Base-by-base conservation (phyloP, 2,113 vertebrate species). In the Tenrec ecaudatus region DNA sequence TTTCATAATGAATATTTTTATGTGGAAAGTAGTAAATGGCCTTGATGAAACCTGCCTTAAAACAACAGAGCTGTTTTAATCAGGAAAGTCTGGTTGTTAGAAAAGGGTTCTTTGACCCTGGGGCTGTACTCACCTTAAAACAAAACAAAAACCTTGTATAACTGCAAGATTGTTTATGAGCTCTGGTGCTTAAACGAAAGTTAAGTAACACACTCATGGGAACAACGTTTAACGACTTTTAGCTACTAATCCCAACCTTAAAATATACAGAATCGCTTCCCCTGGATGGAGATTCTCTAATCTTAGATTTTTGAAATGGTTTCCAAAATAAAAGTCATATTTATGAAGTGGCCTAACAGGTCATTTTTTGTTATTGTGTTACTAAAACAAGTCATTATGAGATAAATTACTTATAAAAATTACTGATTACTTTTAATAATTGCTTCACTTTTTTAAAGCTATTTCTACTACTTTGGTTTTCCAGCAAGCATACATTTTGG, bases 1-100 rank as follows among this genome's bases (percentile, higher is more conserved):
- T 93, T 88, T 79, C 69, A 64, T 47, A 47, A 71, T 19, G 89
- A 33, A 96, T 82, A 77, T 82, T 92, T 96, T 90, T 88, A 88
- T 79, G 68, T 88, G 53, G 16, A 86, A 90, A 93, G 62, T 47
- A 89, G 53, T 43, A 86, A 93, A 60, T 78, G 53, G 81, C 53
- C 47, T 88, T 36, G 58, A 83, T 83, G 22, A 91, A 93, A 57
- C 9, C 57, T 90, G 2, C 20, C 73, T 85, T 92, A 85, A 96
- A 90, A 90, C 12, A 83, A 93, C 36, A 83, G 6, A 36, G 29
- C 25, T 89, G 1, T 36, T 58, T 78, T 68, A 11, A 79, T 76
- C 33, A 82, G 68, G 38, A 64, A 78, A 78, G 69, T 92, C 75
- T 93, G 6, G 25, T 85, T 82, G 23, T 94, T 89, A 33, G 78